Percentiles rank a stretch among this genome's conserved stretches.
These are phyloP conservation scores for Lepidotrigona ventralis DNA, from an alignment of 1,140 invertebrate species.

Conservation along the genomic window DNA sequence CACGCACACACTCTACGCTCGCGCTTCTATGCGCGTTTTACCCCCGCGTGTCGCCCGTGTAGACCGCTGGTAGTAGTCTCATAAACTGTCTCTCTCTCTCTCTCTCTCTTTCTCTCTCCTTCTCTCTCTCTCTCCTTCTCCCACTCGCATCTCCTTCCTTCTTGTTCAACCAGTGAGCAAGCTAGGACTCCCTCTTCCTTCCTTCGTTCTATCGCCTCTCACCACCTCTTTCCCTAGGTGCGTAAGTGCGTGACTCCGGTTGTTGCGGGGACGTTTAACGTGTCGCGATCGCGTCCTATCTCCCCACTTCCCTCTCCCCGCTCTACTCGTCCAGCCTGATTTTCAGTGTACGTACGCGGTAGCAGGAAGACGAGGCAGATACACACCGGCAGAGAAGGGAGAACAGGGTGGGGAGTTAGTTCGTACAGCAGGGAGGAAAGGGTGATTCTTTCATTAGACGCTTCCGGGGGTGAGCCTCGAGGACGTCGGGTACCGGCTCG, in stretches of 20 bases:
- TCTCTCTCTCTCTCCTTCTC: background rate
- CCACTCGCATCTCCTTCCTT: constrained; percentile 14
- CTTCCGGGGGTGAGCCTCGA: constrained; percentile 52
- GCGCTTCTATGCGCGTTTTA: constrained; percentile 42
- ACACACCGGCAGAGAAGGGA: background rate
- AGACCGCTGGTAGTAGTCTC: constrained; percentile 54
- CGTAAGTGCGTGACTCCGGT: constrained; percentile 60
- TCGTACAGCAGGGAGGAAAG: constrained; percentile 26
- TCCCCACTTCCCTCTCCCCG: no score
- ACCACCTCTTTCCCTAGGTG: constrained; percentile 48
- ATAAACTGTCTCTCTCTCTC: constrained; percentile 5
- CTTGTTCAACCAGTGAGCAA: background rate
- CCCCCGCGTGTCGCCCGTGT: constrained; percentile 58
- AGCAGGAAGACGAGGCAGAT: background rate
- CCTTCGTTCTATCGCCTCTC: constrained; percentile 12
- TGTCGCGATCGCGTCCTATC: constrained; percentile 53
- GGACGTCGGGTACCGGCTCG: constrained; percentile 38
- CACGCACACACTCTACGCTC: constrained; percentile 3
- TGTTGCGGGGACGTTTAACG: constrained; percentile 56
- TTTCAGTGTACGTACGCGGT: constrained; percentile 6
- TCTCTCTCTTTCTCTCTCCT: constrained; percentile 25
- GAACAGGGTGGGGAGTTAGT: constrained; percentile 9
- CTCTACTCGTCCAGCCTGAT: background rate
- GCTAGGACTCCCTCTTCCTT: background rate
- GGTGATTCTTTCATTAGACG: constrained; percentile 40